Evolutionary conservation across 2,113 vertebrate species (phyloP), one percentile per base, ranked within the genome.

Genomic region (Gyps fulvus): DNA sequence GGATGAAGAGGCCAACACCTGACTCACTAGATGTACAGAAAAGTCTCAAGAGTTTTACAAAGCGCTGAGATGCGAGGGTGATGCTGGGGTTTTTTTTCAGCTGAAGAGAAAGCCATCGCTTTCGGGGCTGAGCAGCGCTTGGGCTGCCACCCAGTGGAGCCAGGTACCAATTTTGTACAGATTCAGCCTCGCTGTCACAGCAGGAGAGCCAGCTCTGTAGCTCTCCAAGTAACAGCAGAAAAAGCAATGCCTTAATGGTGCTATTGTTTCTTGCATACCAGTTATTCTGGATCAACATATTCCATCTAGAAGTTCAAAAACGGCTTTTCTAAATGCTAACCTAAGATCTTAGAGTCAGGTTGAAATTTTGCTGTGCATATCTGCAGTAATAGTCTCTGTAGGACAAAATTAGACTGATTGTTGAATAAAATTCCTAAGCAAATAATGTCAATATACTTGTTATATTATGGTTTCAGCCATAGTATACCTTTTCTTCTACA

Each of bases 141-240:
- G 86, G 54, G 78, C 94, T 97, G 97, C 97, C 97, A 97, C 95
- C 97, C 95, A 94, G 95, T 94, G 97, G 97, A 91, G 8, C 15
- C 5, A 62, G 58, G 9, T 49, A 18, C 19, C 17, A 54, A 10
- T 69, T 63, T 27, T 40, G 36, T 27, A 40, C 7, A 7, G 4
- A 7, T 49, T 67, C 17, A 26, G 3, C 32, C 45, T 76, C 8
- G 0, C 16, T 6, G 11, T 5, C 27, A 2, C 19, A 9, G 29
- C 1, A 9, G 62, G 47, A 82, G 6, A 52, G 6, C 13, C 1
- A 1, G 2, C 6, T 54, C 23, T 42, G 5, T 2, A 21, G 7
- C 4, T 50, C 16, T 31, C 21, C 22, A 40, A 58, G 32, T 10
- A 34, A 50, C 0, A 54, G 4, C 7, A 69, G 59, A 16, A 52